Base-by-base conservation (phyloP, 1,140 invertebrate species). In the Paramacrobiotus metropolitanus region DNA sequence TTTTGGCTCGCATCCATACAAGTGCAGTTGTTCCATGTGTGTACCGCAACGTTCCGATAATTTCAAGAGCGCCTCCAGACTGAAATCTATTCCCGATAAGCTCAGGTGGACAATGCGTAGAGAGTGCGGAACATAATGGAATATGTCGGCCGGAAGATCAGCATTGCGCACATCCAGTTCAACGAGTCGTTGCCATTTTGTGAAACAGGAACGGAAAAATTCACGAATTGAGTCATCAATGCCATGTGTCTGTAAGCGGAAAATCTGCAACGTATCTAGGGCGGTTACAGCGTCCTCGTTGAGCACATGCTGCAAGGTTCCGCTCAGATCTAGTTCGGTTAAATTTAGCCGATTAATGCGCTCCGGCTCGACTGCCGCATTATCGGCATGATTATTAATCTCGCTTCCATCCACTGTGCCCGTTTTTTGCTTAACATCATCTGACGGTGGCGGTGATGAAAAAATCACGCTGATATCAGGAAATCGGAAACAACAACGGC, bases 291-390 rank as follows among this genome's bases (percentile, higher is more conserved):
- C 48, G 4, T 55, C 48, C 15, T 55, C 48, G 28, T 55, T 55
- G 15, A 55, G 48, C 4, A 55, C 24, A 28, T 55, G 48, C 15
- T 55, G 48, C 48, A 55, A 24, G 4, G 48, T 55, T 15, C 48
- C 48, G 15, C 15, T 20, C 15, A 55, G 48, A 55, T 55, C 48
- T 15, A 55, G 48, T 28, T 55, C 48, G 15, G 15, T 24, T 55
- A 55, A 55, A 55, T 55, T 55, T 55, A 55, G 48, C 48, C 48
- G 48, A 55, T 9, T 55, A 28, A 55, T 28, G 15, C 48, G 48
- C 24, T 15, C 48, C 48, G 48, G 48, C 24, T 55, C 34, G 9
- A n/a, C 34, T 9, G 34, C 9, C n/a, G n/a, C n/a, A n/a, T n/a
- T n/a, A n/a, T n/a, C n/a, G n/a, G n/a, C n/a, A n/a, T n/a, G n/a